Conservation (phyloP, 2,113 vertebrate genomes). For the Terrapene triunguis region DNA sequence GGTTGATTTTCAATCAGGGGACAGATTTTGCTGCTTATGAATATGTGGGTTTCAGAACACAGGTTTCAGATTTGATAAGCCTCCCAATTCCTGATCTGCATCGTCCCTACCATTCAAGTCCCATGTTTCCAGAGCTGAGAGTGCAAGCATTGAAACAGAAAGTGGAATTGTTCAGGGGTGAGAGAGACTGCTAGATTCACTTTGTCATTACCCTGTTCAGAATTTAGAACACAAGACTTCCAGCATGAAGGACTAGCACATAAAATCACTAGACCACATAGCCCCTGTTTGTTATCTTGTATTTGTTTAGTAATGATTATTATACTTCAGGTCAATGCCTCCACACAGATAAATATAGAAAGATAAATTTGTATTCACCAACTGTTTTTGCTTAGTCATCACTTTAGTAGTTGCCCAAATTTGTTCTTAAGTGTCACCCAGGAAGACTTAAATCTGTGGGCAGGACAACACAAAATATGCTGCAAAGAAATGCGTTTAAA, state of each 20-base stretch:
- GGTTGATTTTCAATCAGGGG: neutral
- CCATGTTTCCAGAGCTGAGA: neutral
- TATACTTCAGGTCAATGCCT: neutral
- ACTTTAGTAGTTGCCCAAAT: constrained; percentile 8
- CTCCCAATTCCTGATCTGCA: constrained; percentile 1
- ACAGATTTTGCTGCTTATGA: neutral
- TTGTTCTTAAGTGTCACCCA: neutral
- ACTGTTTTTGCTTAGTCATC: neutral
- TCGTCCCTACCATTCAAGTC: neutral
- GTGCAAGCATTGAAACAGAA: neutral
- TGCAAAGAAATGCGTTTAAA: neutral
- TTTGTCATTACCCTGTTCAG: neutral
- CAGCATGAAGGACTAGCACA: neutral
- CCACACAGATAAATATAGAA: neutral
- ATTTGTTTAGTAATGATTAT: neutral
- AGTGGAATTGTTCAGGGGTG: neutral
- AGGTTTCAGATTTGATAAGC: neutral
- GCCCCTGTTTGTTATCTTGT: neutral
- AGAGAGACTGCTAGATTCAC: constrained; percentile 5
- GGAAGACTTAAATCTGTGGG: neutral
- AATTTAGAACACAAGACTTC: neutral
- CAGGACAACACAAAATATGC: neutral
- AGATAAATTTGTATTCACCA: neutral
- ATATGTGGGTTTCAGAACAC: neutral
- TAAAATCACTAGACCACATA: neutral